Base-by-base conservation (phyloP, 2,113 vertebrate genomes). In the Phalacrocorax aristotelis region DNA sequence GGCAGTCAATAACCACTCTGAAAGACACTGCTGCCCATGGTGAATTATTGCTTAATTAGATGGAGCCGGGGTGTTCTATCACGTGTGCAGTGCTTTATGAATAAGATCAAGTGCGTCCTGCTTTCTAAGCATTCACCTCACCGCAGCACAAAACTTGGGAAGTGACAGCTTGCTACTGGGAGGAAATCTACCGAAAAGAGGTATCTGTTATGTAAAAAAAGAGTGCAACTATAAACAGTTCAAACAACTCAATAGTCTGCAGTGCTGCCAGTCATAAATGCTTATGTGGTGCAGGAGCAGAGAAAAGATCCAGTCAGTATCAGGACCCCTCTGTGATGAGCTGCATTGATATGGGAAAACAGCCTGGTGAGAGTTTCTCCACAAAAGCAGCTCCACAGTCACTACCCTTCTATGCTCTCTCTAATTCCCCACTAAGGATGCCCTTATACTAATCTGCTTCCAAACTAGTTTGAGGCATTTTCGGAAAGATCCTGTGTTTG, bases 21-120 rank as follows among this genome's bases (percentile, higher is more conserved):
- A 97, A 90, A 95, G 89, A 76, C 19, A 6, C 22, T 51, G 48
- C 77, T 91, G 51, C 82, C 82, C 34, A 40, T 2, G 7, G 81
- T 96, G 93, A 96, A 94, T 95, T 96, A 88, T 64, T 6, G 8
- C 87, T 96, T 96, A 96, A 96, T 97, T 94, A 96, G 87, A 64
- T 55, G 44, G 38, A 94, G 75, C 90, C 3, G 1, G 71, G 70
- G 61, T 94, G 61, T 82, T 95, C 77, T 72, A 66, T 89, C 89
- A 80, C 77, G 85, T 44, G 12, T 82, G 62, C 81, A 82, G 69
- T 49, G 80, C 86, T 84, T 96, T 90, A 91, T 65, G 81, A 96
- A 94, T 87, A 97, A 96, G 89, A 94, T 87, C 70, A 79, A 93
- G 70, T 15, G 42, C 36, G 65, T 84, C 65, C 40, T 89, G 69